Conservation (phyloP, 1,140 invertebrate species). For the Conus ventricosus region DNA sequence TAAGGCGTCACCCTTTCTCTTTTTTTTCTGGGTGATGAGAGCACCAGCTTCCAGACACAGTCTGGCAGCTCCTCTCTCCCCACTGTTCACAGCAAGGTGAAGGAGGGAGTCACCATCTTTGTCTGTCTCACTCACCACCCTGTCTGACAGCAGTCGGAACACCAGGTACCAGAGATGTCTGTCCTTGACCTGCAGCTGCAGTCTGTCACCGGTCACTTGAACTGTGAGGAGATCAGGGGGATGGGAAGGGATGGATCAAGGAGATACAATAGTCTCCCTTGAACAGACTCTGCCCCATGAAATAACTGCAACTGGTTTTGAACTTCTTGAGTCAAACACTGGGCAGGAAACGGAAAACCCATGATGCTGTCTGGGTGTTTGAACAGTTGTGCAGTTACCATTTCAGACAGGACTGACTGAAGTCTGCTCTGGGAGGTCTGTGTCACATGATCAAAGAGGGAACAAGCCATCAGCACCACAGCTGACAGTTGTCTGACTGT, state of each 20-base stretch:
- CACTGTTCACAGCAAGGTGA: background rate
- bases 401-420: background rate
- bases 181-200: background rate
- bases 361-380: background rate
- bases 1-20: background rate
- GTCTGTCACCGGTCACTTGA: background rate
- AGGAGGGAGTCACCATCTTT: background rate
- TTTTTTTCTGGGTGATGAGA: background rate
- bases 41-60: constrained; percentile 12
- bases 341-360: background rate
- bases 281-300: background rate
- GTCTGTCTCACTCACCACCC: background rate
- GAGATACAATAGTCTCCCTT: background rate
- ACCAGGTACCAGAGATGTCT: background rate
- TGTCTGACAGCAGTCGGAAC: background rate
- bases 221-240: background rate
- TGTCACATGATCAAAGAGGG: background rate
- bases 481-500: background rate
- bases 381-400: background rate
- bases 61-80: background rate
- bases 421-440: background rate
- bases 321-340: background rate
- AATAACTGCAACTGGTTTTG: background rate
- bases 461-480: background rate
- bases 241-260: background rate